Base-by-base conservation (phyloP, 2,113 vertebrate genomes). In the Tamias sibiricus region DNA sequence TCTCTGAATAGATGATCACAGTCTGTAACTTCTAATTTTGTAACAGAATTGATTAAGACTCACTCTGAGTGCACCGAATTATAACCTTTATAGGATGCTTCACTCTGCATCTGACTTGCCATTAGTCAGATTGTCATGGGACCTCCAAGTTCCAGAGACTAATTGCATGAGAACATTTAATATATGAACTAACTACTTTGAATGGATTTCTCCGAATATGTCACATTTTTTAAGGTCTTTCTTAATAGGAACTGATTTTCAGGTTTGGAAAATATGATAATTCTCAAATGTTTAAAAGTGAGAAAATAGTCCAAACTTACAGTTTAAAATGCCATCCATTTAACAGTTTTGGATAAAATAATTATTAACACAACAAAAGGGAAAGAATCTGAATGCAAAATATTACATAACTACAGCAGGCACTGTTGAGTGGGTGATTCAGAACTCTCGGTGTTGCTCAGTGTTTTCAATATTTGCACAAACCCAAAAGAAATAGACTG, bases 31-130 rank as follows among this genome's bases (percentile, higher is more conserved):
- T 19, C 86, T 90, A 81, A 47, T 92, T 80, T n/a, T n/a, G 49
- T 57, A 32, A 3, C 35, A 17, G 32, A 79, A 68, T 26, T 94
- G 95, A 97, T 98, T 90, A 96, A 95, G 35, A 52, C 49, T 95
- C 79, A 0, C 0, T 82, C 84, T 3, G 2, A 93, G 85, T 12
- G 26, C 1, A 2, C 22, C 35, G 14, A 95, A 97, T 75, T 40
- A 87, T 82, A 59, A 77, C 59, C 79, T 96, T 86, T 90, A 49
- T 57, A 49, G 37, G 30, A 2, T 17, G 76, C 54, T 32, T 97
- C 87, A 91, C 71, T 93, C 96, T 69, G 87, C 85, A 62, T 44
- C 90, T 57, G 37, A 79, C 91, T 97, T 83, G 54, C 90, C 84
- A 84, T 94, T 68, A 95, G 95, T 87, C 42, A 95, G 52, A 0